Evolutionary conservation across 2,797 vertebrate species (phyloP), one percentile per base, ranked within the genome.

Genomic region (Semaprochilodus insignis): DNA sequence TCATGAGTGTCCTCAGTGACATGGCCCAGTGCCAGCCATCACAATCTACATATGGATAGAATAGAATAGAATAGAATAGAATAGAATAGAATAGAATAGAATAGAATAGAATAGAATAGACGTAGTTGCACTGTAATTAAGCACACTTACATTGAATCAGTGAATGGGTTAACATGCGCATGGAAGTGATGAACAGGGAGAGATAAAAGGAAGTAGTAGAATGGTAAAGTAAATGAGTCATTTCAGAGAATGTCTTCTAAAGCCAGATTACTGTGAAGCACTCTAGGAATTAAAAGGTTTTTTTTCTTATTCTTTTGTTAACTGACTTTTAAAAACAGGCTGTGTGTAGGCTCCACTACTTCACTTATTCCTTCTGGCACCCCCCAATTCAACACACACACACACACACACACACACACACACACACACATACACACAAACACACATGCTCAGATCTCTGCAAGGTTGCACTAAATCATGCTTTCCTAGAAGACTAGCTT

Each of bases 1-100:
- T 57, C 52, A 74, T 34, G 72, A 19, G 27, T 74, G 15, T 34
- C 72, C 25, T 74, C 52, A 57, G 51, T 57, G 72, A 55, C 70
- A 25, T 54, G 70, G 70, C 44, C n/a, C 70, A 25, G 44, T 27
- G 48, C 70, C 70, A 52, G 8, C 48, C n/a, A 52, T 40, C n/a
- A 25, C 27, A 34, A 74, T 57, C 52, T 36, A 31, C 27, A 57
- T 36, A 73, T 54, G 54, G 52, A 48, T 74, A 74, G 11, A 54
- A 52, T 72, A 72, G 11, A 72, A 27, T 54, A 54, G 44, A 44
- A 40, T 69, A 40, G 66, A 23, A 44, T 70, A 21, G 36, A 48
- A 70, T 48, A 70, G 40, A 44, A 25, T 36, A 34, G 11, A 31
- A 63, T 63, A 27, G 2, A 16, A 23, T 60, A 23, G 59, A 23